Conservation (phyloP, 30 jellyfish, hydroid and myxozoan genomes). For the Nemopilema nomurai region DNA sequence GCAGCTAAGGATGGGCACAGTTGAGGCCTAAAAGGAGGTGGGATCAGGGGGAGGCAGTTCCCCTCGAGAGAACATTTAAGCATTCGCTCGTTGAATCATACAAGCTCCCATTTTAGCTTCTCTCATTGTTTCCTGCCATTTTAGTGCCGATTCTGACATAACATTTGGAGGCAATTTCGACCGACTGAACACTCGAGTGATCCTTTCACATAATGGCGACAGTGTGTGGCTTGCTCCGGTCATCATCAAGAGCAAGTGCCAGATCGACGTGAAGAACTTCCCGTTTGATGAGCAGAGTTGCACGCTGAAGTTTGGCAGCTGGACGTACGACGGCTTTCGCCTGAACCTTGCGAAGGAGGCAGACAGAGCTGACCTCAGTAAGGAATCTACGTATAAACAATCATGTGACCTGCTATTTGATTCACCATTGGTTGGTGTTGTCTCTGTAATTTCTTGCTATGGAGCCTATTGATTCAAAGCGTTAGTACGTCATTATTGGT, state of each 20-base stretch:
- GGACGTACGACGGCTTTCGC: constrained; percentile 78
- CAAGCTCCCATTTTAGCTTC: not conserved
- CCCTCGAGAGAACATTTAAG: no score
- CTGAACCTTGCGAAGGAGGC: constrained; percentile 52
- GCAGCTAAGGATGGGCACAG: no score
- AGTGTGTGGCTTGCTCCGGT: constrained; percentile 80
- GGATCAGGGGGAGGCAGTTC: no score
- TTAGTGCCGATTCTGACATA: constrained; percentile 75
- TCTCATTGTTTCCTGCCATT: not conserved
- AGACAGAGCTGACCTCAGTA: constrained; percentile 58
- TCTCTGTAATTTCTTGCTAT: no score
- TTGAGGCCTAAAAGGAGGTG: no score
- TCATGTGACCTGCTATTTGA: no score
- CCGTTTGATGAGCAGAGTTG: constrained; percentile 83
- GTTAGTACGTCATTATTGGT: no score
- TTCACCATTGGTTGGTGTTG: no score
- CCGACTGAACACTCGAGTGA: constrained; percentile 70
- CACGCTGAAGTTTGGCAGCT: constrained; percentile 69
- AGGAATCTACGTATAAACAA: no score
- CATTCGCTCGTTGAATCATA: no score
- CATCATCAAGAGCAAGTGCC: constrained; percentile 75
- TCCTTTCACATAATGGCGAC: constrained; percentile 48
- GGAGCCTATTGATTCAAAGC: no score
- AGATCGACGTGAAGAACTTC: constrained; percentile 59
- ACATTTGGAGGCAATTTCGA: constrained; percentile 78